Conservation (phyloP, 2,113 vertebrate genomes). For the Catharus bicknelli region DNA sequence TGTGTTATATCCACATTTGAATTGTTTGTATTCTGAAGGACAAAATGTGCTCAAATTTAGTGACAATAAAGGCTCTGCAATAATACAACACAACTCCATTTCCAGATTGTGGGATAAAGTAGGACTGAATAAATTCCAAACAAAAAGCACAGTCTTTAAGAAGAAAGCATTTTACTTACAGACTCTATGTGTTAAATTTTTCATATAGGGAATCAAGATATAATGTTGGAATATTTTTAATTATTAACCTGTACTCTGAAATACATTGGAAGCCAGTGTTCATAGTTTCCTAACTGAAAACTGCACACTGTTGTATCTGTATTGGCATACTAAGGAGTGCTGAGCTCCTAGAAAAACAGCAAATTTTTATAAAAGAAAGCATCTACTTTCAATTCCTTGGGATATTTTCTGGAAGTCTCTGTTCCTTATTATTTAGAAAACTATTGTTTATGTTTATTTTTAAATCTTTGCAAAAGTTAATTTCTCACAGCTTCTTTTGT, state of each 20-base stretch:
- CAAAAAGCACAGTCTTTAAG: not conserved
- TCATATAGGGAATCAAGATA: not conserved
- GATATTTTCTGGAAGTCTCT: constrained; percentile 56
- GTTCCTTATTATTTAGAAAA: constrained; percentile 25
- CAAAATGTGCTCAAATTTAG: not conserved
- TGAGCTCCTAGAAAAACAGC: not conserved
- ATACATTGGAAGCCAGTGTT: constrained; percentile 33
- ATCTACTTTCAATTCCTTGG: constrained; percentile 41
- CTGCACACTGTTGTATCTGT: constrained; percentile 13
- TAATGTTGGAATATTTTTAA: constrained; percentile 27
- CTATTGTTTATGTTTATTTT: constrained; percentile 49
- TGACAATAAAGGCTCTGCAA: not conserved
- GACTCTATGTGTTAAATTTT: not conserved
- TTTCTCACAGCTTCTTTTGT: constrained; percentile 45
- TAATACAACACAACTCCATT: not conserved
- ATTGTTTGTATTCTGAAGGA: not conserved
- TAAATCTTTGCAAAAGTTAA: constrained; percentile 55
- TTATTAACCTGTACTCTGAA: not conserved
- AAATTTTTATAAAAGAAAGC: constrained; percentile 32
- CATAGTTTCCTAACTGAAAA: constrained; percentile 35
- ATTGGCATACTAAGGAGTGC: not conserved
- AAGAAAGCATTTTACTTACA: not conserved
- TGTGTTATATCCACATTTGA: not conserved
- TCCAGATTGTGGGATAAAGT: not conserved
- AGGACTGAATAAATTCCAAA: not conserved